Conservation (phyloP, 2,113 vertebrate genomes). For the Eclectus roratus region DNA sequence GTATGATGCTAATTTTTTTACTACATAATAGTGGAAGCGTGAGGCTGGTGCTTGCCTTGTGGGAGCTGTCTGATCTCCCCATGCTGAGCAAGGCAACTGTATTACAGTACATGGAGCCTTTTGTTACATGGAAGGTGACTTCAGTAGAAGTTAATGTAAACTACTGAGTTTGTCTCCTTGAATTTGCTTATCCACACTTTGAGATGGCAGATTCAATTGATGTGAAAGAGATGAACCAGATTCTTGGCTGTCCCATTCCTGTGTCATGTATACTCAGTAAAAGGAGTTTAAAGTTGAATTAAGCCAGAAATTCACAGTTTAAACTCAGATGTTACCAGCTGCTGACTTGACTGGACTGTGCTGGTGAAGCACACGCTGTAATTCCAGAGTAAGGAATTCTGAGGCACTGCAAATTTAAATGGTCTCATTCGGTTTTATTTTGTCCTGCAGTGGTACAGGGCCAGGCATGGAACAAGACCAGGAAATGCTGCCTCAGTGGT, state of each 20-base stretch:
- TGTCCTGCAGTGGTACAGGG: background rate
- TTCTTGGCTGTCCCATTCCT: background rate
- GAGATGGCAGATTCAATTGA: background rate
- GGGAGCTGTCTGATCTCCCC: background rate
- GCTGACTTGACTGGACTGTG: background rate
- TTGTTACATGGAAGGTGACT: background rate
- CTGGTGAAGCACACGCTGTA: background rate
- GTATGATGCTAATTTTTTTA: background rate
- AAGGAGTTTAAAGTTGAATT: background rate
- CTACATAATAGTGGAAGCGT: fast-evolving
- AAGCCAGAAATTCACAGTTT: background rate
- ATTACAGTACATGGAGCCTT: background rate
- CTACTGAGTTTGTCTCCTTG: background rate
- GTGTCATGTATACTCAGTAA: background rate
- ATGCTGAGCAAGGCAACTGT: background rate
- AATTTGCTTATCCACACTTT: background rate
- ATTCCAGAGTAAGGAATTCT: background rate
- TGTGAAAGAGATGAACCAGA: background rate
- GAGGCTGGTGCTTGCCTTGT: background rate
- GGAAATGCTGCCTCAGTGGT: background rate
- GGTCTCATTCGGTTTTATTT: background rate
- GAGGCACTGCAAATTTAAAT: background rate
- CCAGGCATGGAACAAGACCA: background rate
- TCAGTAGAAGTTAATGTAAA: background rate
- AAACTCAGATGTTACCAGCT: background rate